Percentiles rank a stretch among this genome's conserved stretches.
phyloP scores from a whole-genome alignment of 2,113 vertebrate genomes.

The Pachycephala philippinensis region DNA sequence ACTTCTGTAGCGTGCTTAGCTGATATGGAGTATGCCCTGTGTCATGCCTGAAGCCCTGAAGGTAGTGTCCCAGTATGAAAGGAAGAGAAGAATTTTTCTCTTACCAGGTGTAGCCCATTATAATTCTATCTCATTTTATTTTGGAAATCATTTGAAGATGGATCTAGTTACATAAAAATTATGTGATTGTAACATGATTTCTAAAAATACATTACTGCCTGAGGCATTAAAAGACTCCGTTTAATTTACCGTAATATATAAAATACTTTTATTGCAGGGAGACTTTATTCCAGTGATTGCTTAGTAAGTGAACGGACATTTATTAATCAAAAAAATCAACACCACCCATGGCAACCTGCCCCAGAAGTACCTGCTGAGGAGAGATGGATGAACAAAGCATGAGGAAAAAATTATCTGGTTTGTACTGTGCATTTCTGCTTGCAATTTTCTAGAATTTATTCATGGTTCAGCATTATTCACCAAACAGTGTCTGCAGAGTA shows the following conservation, averaged over 20 bases:
- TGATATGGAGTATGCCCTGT: background rate
- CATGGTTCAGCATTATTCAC: background rate
- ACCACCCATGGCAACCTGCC: background rate
- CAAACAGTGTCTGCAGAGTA: background rate
- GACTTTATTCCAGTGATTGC: background rate
- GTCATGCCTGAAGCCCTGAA: background rate
- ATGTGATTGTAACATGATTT: conserved; percentile 32
- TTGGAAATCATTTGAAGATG: conserved; percentile 66
- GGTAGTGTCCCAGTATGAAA: background rate
- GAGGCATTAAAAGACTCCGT: conserved; percentile 17
- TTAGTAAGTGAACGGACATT: background rate
- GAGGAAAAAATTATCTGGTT: conserved; percentile 24
- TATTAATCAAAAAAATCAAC: conserved; percentile 60
- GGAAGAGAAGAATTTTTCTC: conserved; percentile 2
- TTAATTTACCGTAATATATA: background rate
- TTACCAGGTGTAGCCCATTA: conserved; percentile 61
- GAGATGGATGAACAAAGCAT: conserved; percentile 16
- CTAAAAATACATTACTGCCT: conserved; percentile 36
- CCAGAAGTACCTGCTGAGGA: conserved; percentile 26
- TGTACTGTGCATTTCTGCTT: background rate
- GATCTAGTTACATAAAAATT: conserved; percentile 49
- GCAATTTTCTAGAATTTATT: background rate
- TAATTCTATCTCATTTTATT: conserved; percentile 62
- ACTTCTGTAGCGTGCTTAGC: conserved; percentile 64
- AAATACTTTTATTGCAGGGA: background rate